These are phyloP conservation scores for Drosophila peninsularis DNA, from an alignment of 2,888 invertebrate genomes.

Conservation along the genomic window DNA sequence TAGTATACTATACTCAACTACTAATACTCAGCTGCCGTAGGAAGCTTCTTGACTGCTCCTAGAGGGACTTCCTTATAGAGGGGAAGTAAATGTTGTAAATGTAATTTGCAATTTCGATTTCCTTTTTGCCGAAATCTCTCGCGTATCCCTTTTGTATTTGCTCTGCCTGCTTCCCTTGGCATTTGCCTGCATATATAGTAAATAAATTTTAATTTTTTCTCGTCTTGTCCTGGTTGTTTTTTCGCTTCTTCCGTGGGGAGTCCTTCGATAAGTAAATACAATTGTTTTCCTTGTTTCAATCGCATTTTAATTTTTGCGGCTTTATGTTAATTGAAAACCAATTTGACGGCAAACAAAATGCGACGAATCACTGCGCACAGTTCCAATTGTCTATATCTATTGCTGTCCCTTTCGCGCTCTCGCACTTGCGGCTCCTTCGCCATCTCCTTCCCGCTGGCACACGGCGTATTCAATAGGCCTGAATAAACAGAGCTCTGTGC, in stretches of 20 bases:
- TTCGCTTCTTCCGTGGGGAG: not conserved
- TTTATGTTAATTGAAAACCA: constrained; percentile 72
- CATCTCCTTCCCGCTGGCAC: constrained; percentile 3
- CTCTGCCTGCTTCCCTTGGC: not conserved
- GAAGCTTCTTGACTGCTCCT: not conserved
- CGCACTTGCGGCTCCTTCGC: not conserved
- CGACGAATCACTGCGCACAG: constrained; percentile 8
- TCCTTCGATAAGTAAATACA: constrained; percentile 17
- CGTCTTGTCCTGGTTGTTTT: not conserved
- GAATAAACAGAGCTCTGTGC: constrained; percentile 42
- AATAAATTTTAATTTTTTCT: not conserved
- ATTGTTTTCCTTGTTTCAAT: constrained; percentile 18
- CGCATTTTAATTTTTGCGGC: constrained; percentile 60
- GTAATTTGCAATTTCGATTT: not conserved
- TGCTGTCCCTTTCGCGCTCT: constrained; percentile 2
- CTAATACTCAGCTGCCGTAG: no score
- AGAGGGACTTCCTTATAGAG: not conserved
- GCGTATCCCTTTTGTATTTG: not conserved
- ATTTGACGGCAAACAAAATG: constrained; percentile 63
- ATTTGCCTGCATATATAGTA: not conserved
- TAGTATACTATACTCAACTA: no score
- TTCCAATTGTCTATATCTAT: constrained; percentile 7
- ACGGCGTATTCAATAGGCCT: constrained; percentile 15
- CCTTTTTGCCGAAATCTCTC: not conserved
- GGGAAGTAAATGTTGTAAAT: no score